A percentile compares a stretch with the other conserved stretches of the same genome.
phyloP scores from a whole-genome alignment of 2,888 invertebrate genomes.

The Lepidochitona cinerea region DNA sequence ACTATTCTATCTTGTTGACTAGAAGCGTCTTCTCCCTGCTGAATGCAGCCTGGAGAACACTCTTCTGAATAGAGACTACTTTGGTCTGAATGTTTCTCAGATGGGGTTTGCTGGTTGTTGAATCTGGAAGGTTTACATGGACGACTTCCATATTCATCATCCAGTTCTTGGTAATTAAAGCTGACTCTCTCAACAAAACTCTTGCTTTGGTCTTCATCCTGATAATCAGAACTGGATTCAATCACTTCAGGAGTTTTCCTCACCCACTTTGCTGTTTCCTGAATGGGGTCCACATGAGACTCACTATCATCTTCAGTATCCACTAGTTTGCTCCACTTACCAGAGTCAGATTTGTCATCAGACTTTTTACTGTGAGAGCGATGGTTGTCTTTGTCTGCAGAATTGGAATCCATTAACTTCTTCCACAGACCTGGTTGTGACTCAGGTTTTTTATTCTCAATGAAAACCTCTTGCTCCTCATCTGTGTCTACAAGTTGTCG shows the following conservation, averaged over 20 bases:
- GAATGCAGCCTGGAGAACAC: not conserved
- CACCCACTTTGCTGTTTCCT: not conserved
- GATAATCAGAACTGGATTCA: slow-evolving; percentile 65
- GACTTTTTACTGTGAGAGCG: not conserved
- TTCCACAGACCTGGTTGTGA: not conserved
- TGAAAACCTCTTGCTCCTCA: slow-evolving; percentile 51
- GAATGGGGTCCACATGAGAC: not conserved
- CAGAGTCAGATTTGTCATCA: slow-evolving; percentile 65
- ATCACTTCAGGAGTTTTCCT: slow-evolving; percentile 7
- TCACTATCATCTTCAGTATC: slow-evolving; percentile 63
- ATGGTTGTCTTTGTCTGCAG: not conserved
- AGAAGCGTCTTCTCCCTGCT: slow-evolving; percentile 1
- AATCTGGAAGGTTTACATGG: slow-evolving; percentile 26
- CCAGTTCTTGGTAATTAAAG: slow-evolving; percentile 63
- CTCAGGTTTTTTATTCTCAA: not conserved
- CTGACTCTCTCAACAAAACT: slow-evolving; percentile 55
- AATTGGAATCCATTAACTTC: not conserved
- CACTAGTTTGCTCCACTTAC: slow-evolving; percentile 82
- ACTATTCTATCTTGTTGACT: slow-evolving; percentile 73
- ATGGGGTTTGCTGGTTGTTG: slow-evolving; percentile 28
- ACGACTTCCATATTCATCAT: slow-evolving; percentile 67
- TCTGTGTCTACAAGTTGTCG: slow-evolving; percentile 78
- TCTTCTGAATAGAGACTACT: slow-evolving; percentile 20
- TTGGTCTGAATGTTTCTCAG: slow-evolving; percentile 24
- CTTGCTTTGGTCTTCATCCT: slow-evolving; percentile 71